A percentile compares a stretch with the other conserved stretches of the same genome.
phyloP scores from a whole-genome alignment of 2,888 invertebrate species.

The Geotrupes spiniger region DNA sequence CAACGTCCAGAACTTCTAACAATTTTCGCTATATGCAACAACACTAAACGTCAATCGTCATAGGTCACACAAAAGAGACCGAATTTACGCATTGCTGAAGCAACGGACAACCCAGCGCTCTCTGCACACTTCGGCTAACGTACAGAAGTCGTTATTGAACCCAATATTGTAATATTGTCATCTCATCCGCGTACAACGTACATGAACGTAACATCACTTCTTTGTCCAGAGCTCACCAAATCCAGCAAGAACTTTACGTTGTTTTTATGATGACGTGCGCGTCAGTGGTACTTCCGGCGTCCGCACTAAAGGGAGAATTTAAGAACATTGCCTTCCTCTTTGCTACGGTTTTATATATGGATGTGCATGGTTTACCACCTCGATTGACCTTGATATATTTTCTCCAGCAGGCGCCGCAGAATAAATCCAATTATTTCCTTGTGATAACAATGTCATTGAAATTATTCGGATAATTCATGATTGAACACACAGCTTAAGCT shows the following conservation, averaged over 20 bases:
- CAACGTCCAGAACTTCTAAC: no score
- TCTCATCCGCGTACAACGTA: background rate
- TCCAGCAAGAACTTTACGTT: slow-evolving; percentile 94
- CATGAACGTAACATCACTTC: slow-evolving; percentile 26
- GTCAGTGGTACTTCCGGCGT: slow-evolving; percentile 39
- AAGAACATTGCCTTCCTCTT: slow-evolving; percentile 33
- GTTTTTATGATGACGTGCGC: slow-evolving; percentile 75
- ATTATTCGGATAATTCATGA: background rate
- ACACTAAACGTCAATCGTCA: no score
- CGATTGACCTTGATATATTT: slow-evolving; percentile 59
- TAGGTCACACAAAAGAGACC: no score
- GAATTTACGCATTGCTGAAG: no score
- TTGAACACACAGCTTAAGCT: no score
- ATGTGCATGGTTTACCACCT: slow-evolving; percentile 43
- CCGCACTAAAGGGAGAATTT: slow-evolving; percentile 29
- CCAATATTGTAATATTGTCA: slow-evolving; percentile 27
- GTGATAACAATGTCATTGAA: slow-evolving; percentile 39
- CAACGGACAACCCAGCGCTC: no score
- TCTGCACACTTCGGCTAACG: slow-evolving; percentile 49
- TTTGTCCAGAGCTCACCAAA: slow-evolving; percentile 72
- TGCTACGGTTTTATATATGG: slow-evolving; percentile 41
- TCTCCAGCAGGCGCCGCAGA: slow-evolving; percentile 88
- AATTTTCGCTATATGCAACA: no score
- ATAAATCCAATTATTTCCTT: slow-evolving; percentile 79
- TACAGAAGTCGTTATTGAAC: slow-evolving; percentile 41